These are phyloP conservation scores for Meganola albula DNA, from an alignment of 2,888 invertebrate genomes.

Conservation along the genomic window DNA sequence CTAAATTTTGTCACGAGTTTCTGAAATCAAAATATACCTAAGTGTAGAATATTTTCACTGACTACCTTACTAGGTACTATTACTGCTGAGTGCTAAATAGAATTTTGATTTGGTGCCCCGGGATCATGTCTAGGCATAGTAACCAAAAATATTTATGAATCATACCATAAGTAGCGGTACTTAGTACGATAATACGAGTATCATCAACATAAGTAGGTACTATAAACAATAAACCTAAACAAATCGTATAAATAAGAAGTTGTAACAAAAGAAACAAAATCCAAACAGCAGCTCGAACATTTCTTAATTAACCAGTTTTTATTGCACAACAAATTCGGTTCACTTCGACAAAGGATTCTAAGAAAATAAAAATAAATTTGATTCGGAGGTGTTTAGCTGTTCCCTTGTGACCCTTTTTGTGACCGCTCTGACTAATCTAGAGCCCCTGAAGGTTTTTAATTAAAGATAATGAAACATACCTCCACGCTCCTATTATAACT, in stretches of 20 bases:
- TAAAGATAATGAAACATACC: constrained; percentile 73
- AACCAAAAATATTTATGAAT: too few relatives aligned
- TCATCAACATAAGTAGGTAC: too few relatives aligned
- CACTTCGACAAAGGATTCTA: constrained; percentile 69
- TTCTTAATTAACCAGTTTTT: constrained; percentile 74
- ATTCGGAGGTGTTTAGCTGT: constrained; percentile 69
- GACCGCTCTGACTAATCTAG: constrained; percentile 69
- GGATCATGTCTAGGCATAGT: too few relatives aligned
- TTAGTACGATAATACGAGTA: too few relatives aligned
- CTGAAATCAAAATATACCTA: too few relatives aligned
- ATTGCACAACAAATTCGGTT: constrained; percentile 74
- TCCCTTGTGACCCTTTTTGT: constrained; percentile 71
- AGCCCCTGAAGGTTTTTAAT: constrained; percentile 67
- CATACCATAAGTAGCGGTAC: too few relatives aligned
- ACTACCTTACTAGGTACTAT: too few relatives aligned
- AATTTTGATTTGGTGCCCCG: too few relatives aligned
- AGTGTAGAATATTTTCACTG: too few relatives aligned
- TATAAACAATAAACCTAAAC: constrained; percentile 38
- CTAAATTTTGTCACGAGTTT: too few relatives aligned
- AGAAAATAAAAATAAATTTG: constrained; percentile 72
- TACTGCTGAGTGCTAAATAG: too few relatives aligned
- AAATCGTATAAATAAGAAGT: constrained; percentile 43
- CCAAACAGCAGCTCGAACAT: constrained; percentile 65
- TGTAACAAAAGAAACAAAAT: constrained; percentile 52
- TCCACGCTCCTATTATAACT: constrained; percentile 54